Evolutionary conservation across 2,113 vertebrate genomes (phyloP).

Genomic region (Peucedramus taeniatus): DNA sequence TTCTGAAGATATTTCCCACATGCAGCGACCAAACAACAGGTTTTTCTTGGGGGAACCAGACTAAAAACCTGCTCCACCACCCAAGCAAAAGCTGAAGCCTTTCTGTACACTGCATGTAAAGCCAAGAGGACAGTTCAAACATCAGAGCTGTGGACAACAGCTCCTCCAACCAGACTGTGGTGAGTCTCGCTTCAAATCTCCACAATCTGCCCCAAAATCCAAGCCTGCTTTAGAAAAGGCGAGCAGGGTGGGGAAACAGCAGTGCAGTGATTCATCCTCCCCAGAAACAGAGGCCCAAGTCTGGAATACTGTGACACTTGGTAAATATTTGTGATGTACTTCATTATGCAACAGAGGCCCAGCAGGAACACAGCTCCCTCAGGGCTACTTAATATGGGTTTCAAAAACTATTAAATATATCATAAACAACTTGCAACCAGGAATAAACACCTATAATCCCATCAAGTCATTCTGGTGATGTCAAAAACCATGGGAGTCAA

Average conservation of each 20-base stretch:
- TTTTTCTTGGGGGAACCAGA: background rate
- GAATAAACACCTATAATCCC: slow-evolving; percentile 68
- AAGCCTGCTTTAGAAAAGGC: background rate
- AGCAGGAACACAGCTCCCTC: slow-evolving; percentile 58
- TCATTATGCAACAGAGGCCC: slow-evolving; percentile 55
- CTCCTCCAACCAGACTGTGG: background rate
- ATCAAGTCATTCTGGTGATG: slow-evolving; percentile 12
- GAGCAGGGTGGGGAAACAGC: slow-evolving; percentile 33
- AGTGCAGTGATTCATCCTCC: slow-evolving; percentile 38
- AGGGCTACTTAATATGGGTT: slow-evolving; percentile 41
- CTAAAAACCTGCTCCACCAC: background rate
- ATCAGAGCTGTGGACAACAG: background rate
- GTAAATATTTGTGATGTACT: slow-evolving; percentile 53
- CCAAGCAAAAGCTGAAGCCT: background rate
- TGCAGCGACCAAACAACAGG: fast-evolving
- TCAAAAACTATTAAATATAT: slow-evolving; percentile 62
- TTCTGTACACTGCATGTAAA: background rate
- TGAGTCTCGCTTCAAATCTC: background rate
- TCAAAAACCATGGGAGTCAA: slow-evolving; percentile 39
- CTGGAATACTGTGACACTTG: slow-evolving; percentile 52
- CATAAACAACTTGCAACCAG: slow-evolving; percentile 65
- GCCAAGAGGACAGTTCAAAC: background rate
- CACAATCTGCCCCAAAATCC: background rate
- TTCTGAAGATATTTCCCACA: background rate
- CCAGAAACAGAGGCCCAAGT: slow-evolving; percentile 9